These are phyloP conservation scores for Lomographa bimaculata DNA, from an alignment of 2,888 invertebrate species.

Conservation along the genomic window DNA sequence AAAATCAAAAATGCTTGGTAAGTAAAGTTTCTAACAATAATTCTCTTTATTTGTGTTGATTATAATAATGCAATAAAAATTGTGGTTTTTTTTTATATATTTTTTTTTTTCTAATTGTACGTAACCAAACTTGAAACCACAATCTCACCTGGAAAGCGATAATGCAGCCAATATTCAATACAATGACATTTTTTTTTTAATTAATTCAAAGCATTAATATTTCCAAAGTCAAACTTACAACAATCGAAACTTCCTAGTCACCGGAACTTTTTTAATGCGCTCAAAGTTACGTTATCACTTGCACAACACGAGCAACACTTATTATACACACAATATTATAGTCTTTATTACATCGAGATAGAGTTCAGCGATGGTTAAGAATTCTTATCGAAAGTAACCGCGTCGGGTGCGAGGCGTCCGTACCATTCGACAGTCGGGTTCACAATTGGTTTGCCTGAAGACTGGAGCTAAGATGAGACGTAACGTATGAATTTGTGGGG, in stretches of 20 bases:
- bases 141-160: too few species aligned
- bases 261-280: constrained; percentile 17
- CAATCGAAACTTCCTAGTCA: constrained; percentile 6
- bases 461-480: constrained; percentile 32
- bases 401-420: constrained; percentile 40
- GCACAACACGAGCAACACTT: constrained; percentile 18
- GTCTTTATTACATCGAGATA: constrained; percentile 10
- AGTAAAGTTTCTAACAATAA: too few species aligned
- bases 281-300: constrained; percentile 16
- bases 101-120: too few species aligned
- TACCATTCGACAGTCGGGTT: constrained; percentile 41
- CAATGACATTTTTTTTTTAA: too few species aligned
- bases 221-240: too few species aligned
- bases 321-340: constrained; percentile 10
- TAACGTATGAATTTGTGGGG: constrained; percentile 19
- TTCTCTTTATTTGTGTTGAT: too few species aligned
- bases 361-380: constrained; percentile 17
- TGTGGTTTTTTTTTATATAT: too few species aligned
- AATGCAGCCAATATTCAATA: too few species aligned
- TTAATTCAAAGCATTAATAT: too few species aligned
- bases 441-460: constrained; percentile 42
- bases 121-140: too few species aligned
- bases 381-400: constrained; percentile 13
- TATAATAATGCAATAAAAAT: too few species aligned
- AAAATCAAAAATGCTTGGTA: too few species aligned